Conservation (phyloP, 2,113 vertebrate species). For the Paraplagusia blochii region DNA sequence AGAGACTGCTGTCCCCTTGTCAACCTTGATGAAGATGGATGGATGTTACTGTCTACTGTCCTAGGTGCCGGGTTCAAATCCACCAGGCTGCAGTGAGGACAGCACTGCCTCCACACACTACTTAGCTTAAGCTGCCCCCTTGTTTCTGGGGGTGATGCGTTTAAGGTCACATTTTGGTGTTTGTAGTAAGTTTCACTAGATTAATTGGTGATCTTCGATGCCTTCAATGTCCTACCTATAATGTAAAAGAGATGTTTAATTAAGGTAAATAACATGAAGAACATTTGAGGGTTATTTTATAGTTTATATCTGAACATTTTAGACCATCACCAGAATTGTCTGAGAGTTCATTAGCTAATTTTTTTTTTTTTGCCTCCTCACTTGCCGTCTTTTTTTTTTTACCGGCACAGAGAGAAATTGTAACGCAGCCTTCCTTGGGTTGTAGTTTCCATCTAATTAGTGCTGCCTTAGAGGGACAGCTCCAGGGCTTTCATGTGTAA, state of each 20-base stretch:
- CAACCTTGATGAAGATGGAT: no score
- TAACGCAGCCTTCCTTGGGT: conserved; percentile 37
- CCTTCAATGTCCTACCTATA: no score
- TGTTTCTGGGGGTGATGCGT: no score
- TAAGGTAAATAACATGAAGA: conserved; percentile 35
- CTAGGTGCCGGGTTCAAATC: no score
- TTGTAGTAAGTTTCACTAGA: no score
- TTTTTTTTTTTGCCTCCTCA: conserved; percentile 4
- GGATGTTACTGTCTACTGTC: no score
- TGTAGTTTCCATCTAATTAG: conserved; percentile 63
- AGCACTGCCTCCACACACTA: no score
- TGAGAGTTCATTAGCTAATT: conserved; percentile 2
- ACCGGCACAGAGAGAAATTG: conserved; percentile 32
- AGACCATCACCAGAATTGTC: conserved; percentile 12
- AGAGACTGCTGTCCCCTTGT: no score
- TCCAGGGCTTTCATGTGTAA: conserved; percentile 55
- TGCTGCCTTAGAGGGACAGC: conserved; percentile 48
- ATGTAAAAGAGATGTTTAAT: conserved; percentile 8
- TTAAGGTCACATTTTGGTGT: no score
- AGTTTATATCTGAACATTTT: conserved; percentile 2
- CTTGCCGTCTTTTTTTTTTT: conserved; percentile 4
- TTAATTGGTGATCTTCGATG: no score
- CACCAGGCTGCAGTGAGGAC: no score
- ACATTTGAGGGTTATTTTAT: not conserved
- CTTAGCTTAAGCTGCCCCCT: no score